Evolutionary conservation across 2,113 vertebrate genomes (phyloP).

Genomic region (Athene noctua): DNA sequence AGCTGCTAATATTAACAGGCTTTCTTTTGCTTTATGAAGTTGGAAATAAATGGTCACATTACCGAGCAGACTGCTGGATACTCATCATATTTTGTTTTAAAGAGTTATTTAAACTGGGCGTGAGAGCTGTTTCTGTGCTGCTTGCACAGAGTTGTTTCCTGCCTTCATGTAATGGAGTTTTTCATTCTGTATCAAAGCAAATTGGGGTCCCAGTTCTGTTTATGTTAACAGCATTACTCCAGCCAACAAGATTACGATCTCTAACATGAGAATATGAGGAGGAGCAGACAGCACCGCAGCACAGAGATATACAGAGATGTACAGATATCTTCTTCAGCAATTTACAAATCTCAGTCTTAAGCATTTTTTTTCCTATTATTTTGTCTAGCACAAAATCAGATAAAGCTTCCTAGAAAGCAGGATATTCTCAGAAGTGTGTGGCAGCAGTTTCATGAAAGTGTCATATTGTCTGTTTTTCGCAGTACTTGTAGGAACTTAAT

Average conservation of each 20-base stretch:
- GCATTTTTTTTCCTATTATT: background rate
- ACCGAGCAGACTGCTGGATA: background rate
- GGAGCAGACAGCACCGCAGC: background rate
- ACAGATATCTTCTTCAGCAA: background rate
- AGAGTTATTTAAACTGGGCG: background rate
- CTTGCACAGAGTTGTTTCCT: background rate
- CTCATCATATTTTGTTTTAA: background rate
- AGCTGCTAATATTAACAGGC: constrained; percentile 45
- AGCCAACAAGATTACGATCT: background rate
- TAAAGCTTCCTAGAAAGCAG: constrained; percentile 18
- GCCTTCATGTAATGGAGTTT: background rate
- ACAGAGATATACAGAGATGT: background rate
- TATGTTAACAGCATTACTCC: background rate
- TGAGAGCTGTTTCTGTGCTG: background rate
- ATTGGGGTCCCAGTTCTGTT: background rate
- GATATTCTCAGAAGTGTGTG: background rate
- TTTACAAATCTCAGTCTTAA: background rate
- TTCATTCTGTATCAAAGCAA: background rate
- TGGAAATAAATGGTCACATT: constrained; percentile 18
- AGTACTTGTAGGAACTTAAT: constrained; percentile 5
- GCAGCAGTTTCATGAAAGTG: constrained; percentile 28
- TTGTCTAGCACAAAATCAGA: constrained; percentile 8
- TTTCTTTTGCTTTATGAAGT: constrained; percentile 27
- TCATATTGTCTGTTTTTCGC: background rate
- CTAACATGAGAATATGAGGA: background rate